A percentile compares a stretch with the other conserved stretches of the same genome.
phyloP scores from a whole-genome alignment of 2,888 invertebrate genomes.

The Tetragnatha montana region DNA sequence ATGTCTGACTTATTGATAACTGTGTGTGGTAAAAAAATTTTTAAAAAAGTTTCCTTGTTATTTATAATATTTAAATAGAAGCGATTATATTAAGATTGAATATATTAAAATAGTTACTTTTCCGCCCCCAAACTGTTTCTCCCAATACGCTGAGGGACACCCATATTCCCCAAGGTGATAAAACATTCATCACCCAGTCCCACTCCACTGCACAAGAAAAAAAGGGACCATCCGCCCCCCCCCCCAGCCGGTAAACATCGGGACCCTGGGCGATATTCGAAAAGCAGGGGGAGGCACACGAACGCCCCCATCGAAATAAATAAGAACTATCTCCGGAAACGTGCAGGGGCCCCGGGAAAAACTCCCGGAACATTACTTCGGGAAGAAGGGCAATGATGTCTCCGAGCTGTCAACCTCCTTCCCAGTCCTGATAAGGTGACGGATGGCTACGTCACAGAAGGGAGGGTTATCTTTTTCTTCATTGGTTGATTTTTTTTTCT shows the following conservation, averaged over 20 bases:
- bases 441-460: slow-evolving; percentile 45
- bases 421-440: slow-evolving; percentile 52
- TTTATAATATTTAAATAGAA: too few relatives aligned
- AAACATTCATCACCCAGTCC: slow-evolving; percentile 21
- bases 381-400: slow-evolving; percentile 47
- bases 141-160: neutral
- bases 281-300: neutral
- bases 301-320: slow-evolving; percentile 45
- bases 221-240: slow-evolving; percentile 12
- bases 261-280: slow-evolving; percentile 15
- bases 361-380: too few relatives aligned
- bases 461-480: slow-evolving; percentile 39
- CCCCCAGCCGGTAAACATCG: slow-evolving; percentile 19
- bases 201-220: neutral
- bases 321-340: slow-evolving; percentile 52
- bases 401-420: slow-evolving; percentile 58
- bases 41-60: too few relatives aligned
- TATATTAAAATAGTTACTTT: too few relatives aligned
- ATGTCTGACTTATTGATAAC: too few relatives aligned
- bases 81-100: too few relatives aligned
- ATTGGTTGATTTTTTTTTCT: neutral
- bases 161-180: neutral
- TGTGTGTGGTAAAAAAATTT: too few relatives aligned
- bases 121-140: too few relatives aligned
- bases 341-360: slow-evolving; percentile 12